Percentiles rank a stretch among this genome's conserved stretches.
Conservation (phyloP, 2,888 invertebrate genomes). For the Aspidapion aeneum region DNA sequence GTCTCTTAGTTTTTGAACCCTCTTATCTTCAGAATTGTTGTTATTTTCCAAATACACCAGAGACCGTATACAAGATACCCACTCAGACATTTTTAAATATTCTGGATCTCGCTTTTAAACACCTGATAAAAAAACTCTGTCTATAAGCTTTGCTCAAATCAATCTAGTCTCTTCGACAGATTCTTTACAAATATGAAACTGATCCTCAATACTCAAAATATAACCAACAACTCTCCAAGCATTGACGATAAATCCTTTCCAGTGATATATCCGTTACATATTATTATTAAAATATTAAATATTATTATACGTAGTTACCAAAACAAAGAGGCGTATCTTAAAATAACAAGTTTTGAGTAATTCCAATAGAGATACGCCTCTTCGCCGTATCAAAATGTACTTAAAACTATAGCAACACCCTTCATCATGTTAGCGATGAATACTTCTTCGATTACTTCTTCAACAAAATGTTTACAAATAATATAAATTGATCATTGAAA, state of each 20-base stretch:
- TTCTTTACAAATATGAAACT: slow-evolving; percentile 68
- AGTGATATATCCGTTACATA: slow-evolving; percentile 57
- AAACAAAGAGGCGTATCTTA: no score
- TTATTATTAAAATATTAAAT: slow-evolving; percentile 60
- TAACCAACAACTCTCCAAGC: slow-evolving; percentile 82
- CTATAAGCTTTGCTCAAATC: slow-evolving; percentile 56
- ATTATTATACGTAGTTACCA: slow-evolving; percentile 83
- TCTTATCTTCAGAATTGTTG: slow-evolving; percentile 20
- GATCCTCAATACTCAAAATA: slow-evolving; percentile 79
- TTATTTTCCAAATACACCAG: slow-evolving; percentile 47
- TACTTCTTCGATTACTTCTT: slow-evolving; percentile 75
- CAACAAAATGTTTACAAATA: no score
- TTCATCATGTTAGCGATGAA: no score
- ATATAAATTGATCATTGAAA: no score
- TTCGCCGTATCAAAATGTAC: no score
- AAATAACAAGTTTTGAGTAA: no score
- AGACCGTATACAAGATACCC: slow-evolving; percentile 66
- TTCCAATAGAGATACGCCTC: no score
- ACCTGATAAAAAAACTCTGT: slow-evolving; percentile 60
- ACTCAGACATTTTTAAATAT: slow-evolving; percentile 62
- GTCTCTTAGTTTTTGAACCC: not conserved
- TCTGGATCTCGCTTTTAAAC: slow-evolving; percentile 54
- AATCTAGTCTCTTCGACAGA: slow-evolving; percentile 60
- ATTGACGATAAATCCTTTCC: slow-evolving; percentile 75
- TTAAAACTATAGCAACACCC: no score